These are phyloP conservation scores for Corythaeola cristata DNA, from an alignment of 2,113 vertebrate genomes.

Conservation along the genomic window DNA sequence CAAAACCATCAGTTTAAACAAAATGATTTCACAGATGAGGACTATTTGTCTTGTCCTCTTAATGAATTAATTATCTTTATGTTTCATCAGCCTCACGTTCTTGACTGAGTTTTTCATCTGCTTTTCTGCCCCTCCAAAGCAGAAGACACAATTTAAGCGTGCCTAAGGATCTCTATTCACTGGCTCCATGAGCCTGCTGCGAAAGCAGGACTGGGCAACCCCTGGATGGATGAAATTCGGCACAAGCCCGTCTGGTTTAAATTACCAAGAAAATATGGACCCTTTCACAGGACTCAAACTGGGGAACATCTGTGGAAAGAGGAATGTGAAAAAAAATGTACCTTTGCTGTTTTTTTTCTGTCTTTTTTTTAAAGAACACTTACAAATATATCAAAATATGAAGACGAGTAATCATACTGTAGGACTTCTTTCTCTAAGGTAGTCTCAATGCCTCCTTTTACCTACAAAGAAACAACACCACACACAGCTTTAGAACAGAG, in stretches of 20 bases:
- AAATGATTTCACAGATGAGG: not conserved
- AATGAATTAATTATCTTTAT: not conserved
- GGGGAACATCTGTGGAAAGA: not conserved
- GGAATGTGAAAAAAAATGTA: not conserved
- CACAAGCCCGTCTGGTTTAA: not conserved
- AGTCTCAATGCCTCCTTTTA: constrained; percentile 86
- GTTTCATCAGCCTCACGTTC: not conserved
- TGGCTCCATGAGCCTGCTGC: not conserved
- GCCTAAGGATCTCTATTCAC: not conserved
- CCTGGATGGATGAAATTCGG: not conserved
- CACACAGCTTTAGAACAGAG: not conserved
- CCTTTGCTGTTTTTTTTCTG: not conserved
- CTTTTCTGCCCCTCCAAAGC: not conserved
- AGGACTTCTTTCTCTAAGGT: constrained; percentile 89
- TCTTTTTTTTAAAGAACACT: constrained; percentile 60
- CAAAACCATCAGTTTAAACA: fast-evolving
- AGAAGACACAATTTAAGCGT: not conserved
- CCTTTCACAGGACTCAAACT: not conserved
- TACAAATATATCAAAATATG: constrained; percentile 99
- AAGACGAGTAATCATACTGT: constrained; percentile 89
- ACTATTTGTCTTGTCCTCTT: not conserved
- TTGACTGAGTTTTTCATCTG: not conserved
- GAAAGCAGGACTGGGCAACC: not conserved
- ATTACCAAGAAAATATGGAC: not conserved
- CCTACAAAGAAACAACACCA: constrained; percentile 71